phyloP scores from a whole-genome alignment of 2,888 invertebrate genomes.

The Synergus gifuensis region DNA sequence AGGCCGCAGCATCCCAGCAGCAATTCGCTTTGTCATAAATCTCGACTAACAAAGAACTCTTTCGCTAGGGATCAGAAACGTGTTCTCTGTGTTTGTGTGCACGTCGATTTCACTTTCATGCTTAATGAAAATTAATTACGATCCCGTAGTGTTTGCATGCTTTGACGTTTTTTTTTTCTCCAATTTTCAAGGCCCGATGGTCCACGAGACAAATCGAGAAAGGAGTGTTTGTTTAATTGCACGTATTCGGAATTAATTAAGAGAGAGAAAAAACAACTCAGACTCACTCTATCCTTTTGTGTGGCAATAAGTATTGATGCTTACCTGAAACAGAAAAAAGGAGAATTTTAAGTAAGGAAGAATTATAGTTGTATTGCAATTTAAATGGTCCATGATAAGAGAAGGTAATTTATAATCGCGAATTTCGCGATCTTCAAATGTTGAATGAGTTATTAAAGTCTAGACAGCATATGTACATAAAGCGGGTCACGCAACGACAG shows the following conservation, averaged over 20 bases:
- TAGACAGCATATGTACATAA: conserved; percentile 10
- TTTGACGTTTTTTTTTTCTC: neutral
- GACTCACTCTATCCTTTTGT: neutral
- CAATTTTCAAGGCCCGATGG: neutral
- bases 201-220: neutral
- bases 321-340: neutral
- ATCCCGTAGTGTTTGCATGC: neutral
- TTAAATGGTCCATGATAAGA: neutral
- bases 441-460: conserved; percentile 11
- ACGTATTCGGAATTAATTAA: neutral
- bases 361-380: no score
- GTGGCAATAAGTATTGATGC: neutral
- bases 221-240: neutral
- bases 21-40: conserved; percentile 39
- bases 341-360: no score
- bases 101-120: neutral
- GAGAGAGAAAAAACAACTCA: neutral
- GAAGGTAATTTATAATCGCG: conserved; percentile 2
- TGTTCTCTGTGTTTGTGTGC: conserved; percentile 1
- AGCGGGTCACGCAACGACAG: conserved; percentile 42
- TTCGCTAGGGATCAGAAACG: conserved; percentile 23
- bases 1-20: conserved; percentile 15
- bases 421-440: conserved; percentile 4
- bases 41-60: conserved; percentile 32
- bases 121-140: conserved; percentile 27